Conservation (phyloP, 2,888 invertebrate species). For the Boloria euphrosyne region DNA sequence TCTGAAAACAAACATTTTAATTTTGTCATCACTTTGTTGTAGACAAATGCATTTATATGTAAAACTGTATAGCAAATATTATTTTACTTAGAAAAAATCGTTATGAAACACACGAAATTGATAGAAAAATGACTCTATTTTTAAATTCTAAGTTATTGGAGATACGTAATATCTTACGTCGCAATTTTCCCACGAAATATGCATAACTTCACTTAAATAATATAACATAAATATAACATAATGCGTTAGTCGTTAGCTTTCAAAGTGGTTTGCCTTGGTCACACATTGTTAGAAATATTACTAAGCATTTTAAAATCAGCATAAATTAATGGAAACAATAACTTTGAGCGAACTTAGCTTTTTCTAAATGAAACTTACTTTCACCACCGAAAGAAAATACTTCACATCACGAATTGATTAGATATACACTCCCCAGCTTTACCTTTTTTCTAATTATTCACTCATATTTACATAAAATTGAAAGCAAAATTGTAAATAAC, state of each 20-base stretch:
- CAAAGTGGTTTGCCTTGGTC: constrained; percentile 36
- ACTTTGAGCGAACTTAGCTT: constrained; percentile 7
- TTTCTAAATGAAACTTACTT: constrained; percentile 19
- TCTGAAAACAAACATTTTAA: constrained; percentile 51
- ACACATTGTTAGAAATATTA: constrained; percentile 9
- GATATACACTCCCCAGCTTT: neutral
- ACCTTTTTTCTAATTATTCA: constrained; percentile 11
- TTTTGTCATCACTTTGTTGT: neutral
- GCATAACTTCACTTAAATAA: constrained; percentile 1
- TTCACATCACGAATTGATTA: neutral
- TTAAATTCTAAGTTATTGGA: too few species aligned
- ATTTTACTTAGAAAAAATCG: neutral
- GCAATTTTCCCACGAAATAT: neutral
- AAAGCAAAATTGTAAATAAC: constrained; percentile 33
- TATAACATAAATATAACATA: constrained; percentile 2
- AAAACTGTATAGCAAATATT: neutral
- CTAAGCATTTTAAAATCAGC: constrained; percentile 11
- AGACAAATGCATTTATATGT: neutral
- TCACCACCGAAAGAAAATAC: neutral
- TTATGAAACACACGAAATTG: too few species aligned
- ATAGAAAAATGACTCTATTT: too few species aligned
- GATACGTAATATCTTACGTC: neutral
- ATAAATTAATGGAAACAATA: constrained; percentile 13
- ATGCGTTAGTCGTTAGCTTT: constrained; percentile 18
- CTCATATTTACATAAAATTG: constrained; percentile 34